phyloP scores from a whole-genome alignment of 2,888 invertebrate genomes.

The Gortyna flavago region DNA sequence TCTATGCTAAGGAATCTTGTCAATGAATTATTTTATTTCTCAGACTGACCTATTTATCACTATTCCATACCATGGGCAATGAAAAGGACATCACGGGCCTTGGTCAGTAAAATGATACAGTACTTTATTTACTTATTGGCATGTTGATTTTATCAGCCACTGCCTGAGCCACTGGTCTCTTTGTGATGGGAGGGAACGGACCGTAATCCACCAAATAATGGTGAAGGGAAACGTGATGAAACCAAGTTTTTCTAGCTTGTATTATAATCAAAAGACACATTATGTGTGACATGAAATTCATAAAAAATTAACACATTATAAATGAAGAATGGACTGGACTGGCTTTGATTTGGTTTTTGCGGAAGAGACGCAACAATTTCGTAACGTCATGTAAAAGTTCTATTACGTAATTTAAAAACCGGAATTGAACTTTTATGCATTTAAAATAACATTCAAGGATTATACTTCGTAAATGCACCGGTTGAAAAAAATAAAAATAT shows the following conservation, averaged over 20 bases:
- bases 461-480: slow-evolving; percentile 69
- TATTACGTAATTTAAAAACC: not conserved
- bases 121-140: not conserved
- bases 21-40: not conserved
- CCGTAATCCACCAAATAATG: not conserved
- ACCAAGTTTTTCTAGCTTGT: not conserved
- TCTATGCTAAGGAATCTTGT: not conserved
- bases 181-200: not conserved
- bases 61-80: not conserved
- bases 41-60: not conserved
- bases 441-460: not conserved
- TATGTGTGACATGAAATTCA: not conserved
- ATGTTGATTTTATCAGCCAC: not conserved
- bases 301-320: too few species aligned
- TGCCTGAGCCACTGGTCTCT: not conserved
- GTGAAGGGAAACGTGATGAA: not conserved
- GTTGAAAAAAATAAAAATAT: slow-evolving; percentile 34
- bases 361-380: not conserved
- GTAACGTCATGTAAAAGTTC: too few species aligned
- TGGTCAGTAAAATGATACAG: not conserved
- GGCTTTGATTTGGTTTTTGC: too few species aligned
- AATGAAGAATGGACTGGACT: not conserved
- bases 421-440: not conserved
- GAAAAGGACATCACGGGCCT: not conserved
- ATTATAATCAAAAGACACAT: not conserved